These are phyloP conservation scores for Aptenodytes patagonicus DNA, from an alignment of 2,113 vertebrate genomes.

Conservation along the genomic window DNA sequence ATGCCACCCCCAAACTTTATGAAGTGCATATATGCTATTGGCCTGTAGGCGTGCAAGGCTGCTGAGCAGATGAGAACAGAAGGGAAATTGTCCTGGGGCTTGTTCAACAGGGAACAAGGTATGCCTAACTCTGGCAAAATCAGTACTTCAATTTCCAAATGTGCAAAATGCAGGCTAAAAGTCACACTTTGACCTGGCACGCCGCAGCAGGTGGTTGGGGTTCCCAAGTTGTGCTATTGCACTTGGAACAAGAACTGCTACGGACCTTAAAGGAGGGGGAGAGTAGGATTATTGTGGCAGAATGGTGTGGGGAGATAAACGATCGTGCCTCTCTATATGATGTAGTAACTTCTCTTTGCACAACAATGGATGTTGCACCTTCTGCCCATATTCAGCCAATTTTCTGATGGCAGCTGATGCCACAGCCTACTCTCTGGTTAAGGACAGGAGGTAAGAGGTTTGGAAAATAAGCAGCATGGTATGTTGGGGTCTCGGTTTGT, in stretches of 20 bases:
- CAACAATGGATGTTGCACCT: accelerated
- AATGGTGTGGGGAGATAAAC: accelerated
- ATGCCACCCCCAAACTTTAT: accelerated
- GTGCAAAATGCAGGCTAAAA: not conserved
- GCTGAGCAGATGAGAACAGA: not conserved
- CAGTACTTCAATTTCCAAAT: accelerated
- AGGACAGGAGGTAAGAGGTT: not conserved
- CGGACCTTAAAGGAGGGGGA: accelerated
- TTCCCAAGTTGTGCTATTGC: accelerated
- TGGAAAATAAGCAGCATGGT: not conserved
- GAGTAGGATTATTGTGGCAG: not conserved
- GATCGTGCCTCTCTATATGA: accelerated
- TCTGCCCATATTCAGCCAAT: accelerated
- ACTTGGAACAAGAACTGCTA: not conserved
- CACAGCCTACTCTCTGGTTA: accelerated
- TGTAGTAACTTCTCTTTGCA: too few species aligned
- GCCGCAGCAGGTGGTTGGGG: not conserved
- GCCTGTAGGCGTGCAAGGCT: accelerated
- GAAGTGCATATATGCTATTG: accelerated
- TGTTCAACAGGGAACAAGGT: not conserved
- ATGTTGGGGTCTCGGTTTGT: accelerated
- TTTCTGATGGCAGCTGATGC: not conserved
- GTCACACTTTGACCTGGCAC: accelerated
- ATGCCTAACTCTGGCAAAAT: accelerated
- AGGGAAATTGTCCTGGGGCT: accelerated